phyloP scores from a whole-genome alignment of 2,888 invertebrate species.

The Strigamia maritima region DNA sequence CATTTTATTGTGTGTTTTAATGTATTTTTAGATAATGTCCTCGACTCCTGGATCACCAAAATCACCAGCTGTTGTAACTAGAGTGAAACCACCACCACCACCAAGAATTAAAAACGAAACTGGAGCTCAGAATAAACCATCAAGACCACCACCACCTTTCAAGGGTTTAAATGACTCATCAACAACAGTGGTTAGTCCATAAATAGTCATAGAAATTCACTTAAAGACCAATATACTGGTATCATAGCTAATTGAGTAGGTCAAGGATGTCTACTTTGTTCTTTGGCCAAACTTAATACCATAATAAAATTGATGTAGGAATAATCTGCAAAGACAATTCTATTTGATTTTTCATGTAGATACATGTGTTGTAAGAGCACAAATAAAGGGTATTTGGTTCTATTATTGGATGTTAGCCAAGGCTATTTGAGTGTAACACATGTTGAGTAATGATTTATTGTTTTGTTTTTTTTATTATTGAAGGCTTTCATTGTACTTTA shows the following conservation, averaged over 20 bases:
- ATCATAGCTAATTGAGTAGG: not conserved
- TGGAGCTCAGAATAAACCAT: not conserved
- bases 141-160: constrained; percentile 28
- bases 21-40: not conserved
- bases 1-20: not conserved
- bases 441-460: not conserved
- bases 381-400: not conserved
- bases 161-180: not conserved
- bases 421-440: not conserved
- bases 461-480: not conserved
- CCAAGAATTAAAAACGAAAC: constrained; percentile 12
- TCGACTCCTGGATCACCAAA: not conserved
- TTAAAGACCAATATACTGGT: too few species aligned
- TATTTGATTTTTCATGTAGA: not conserved
- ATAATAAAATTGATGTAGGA: not conserved
- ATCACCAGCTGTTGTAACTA: not conserved
- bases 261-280: not conserved
- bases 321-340: not conserved
- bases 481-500: not conserved
- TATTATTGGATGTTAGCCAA: not conserved
- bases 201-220: not conserved
- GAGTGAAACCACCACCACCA: constrained; percentile 4
- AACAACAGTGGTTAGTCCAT: constrained; percentile 8
- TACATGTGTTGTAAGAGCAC: not conserved
- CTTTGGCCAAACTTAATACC: not conserved